A percentile compares a stretch with the other conserved stretches of the same genome.
Conservation (phyloP, 2,113 vertebrate species). For the Chloebia gouldiae region DNA sequence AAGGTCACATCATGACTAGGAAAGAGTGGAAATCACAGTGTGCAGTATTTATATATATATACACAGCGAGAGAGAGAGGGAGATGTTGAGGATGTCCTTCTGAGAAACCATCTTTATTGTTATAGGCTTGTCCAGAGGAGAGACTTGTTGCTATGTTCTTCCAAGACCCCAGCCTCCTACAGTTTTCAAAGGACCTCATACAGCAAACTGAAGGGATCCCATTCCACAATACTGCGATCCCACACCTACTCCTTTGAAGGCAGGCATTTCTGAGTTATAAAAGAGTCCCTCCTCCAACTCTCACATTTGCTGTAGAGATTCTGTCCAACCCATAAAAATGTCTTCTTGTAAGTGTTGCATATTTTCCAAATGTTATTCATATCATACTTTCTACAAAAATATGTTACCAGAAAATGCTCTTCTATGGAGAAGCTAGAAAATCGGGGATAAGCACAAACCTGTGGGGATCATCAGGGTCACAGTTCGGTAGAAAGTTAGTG, state of each 20-base stretch:
- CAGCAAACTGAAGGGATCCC: neutral
- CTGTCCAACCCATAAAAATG: neutral
- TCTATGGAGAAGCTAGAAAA: neutral
- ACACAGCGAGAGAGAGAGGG: neutral
- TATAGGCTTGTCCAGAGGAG: neutral
- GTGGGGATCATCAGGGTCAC: conserved; percentile 94
- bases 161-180: neutral
- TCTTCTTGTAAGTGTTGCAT: neutral
- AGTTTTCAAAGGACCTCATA: neutral
- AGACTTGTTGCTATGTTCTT: neutral
- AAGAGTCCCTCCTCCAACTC: neutral
- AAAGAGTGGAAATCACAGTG: neutral
- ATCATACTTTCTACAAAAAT: neutral
- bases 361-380: neutral
- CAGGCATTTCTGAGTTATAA: neutral
- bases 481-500: conserved; percentile 92
- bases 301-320: neutral
- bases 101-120: neutral
- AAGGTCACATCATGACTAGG: neutral
- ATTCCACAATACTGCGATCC: neutral
- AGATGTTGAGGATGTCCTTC: neutral
- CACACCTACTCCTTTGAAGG: neutral
- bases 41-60: neutral
- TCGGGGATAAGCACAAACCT: conserved; percentile 74
- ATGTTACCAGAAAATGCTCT: neutral